A percentile compares a stretch with the other conserved stretches of the same genome.
phyloP scores from a whole-genome alignment of 2,888 invertebrate species.

The Xestia sexstrigata region DNA sequence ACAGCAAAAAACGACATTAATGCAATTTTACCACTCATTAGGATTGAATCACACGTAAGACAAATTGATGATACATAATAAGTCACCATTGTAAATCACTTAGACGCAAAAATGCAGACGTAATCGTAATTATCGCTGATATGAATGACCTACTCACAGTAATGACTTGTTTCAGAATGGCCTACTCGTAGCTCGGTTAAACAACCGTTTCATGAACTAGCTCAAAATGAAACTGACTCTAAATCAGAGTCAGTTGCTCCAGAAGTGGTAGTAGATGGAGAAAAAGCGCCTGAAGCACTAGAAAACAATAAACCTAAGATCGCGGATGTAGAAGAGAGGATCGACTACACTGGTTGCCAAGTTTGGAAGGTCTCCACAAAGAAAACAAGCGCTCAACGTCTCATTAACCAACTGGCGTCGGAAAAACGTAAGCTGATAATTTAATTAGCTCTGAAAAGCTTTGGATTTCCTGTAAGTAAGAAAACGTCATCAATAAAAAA shows the following conservation, averaged over 20 bases:
- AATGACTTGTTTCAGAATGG: conserved; percentile 78
- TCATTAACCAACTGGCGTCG: conserved; percentile 79
- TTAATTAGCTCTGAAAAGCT: background rate
- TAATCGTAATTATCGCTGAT: conserved; percentile 30
- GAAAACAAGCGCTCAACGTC: conserved; percentile 84
- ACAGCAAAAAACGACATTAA: conserved; percentile 33
- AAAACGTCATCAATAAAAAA: background rate
- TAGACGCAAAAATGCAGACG: conserved; percentile 30
- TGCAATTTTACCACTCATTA: conserved; percentile 34
- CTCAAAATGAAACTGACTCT: conserved; percentile 58
- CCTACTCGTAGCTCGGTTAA: conserved; percentile 82
- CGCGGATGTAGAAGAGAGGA: conserved; percentile 73
- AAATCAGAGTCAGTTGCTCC: conserved; percentile 35
- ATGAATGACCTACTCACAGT: conserved; percentile 44
- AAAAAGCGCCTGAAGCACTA: conserved; percentile 51
- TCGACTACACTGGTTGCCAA: conserved; percentile 94
- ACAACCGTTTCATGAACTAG: conserved; percentile 75
- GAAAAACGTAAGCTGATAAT: conserved; percentile 80
- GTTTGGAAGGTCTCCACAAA: conserved; percentile 92
- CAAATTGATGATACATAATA: conserved; percentile 46
- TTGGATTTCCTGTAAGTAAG: background rate
- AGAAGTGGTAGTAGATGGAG: conserved; percentile 24
- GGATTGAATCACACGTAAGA: conserved; percentile 22
- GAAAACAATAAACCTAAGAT: conserved; percentile 64
- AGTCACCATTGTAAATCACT: conserved; percentile 47